phyloP scores from a whole-genome alignment of 2,888 invertebrate genomes.

The Ernsta delagoae region DNA sequence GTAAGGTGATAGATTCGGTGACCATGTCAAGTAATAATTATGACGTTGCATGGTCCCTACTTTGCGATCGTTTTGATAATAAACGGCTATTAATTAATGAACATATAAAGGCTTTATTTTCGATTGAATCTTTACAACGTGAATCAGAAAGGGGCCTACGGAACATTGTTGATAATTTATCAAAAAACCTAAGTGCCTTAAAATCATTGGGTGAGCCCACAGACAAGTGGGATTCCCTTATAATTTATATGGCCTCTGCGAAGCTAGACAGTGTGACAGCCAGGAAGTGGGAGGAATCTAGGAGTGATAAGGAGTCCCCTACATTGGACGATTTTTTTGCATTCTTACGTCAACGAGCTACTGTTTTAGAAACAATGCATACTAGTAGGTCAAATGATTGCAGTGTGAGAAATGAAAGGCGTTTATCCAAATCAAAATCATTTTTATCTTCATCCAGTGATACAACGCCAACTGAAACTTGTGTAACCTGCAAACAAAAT shows the following conservation, averaged over 20 bases:
- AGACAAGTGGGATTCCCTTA: not conserved
- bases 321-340: slow-evolving; percentile 1
- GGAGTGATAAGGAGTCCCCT: slow-evolving; percentile 5
- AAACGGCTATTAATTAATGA: slow-evolving; percentile 1
- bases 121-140: not conserved
- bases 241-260: not conserved
- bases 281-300: slow-evolving; percentile 9
- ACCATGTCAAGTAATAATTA: not conserved
- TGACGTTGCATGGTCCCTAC: not conserved
- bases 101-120: slow-evolving; percentile 3
- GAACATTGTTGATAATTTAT: not conserved
- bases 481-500: slow-evolving; percentile 5
- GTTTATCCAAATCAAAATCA: not conserved
- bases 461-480: not conserved
- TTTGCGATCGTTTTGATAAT: slow-evolving; percentile 7
- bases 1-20: slow-evolving; percentile 3
- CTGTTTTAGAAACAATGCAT: not conserved
- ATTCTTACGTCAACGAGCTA: slow-evolving; percentile 2
- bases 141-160: not conserved
- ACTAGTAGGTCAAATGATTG: not conserved
- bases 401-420: not conserved
- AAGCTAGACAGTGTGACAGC: slow-evolving; percentile 2
- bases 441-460: slow-evolving; percentile 6
- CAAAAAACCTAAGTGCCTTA: slow-evolving; percentile 9
- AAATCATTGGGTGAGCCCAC: slow-evolving; percentile 6